Conservation (phyloP, 2,888 invertebrate species). For the Alloscopus bannaensis region DNA sequence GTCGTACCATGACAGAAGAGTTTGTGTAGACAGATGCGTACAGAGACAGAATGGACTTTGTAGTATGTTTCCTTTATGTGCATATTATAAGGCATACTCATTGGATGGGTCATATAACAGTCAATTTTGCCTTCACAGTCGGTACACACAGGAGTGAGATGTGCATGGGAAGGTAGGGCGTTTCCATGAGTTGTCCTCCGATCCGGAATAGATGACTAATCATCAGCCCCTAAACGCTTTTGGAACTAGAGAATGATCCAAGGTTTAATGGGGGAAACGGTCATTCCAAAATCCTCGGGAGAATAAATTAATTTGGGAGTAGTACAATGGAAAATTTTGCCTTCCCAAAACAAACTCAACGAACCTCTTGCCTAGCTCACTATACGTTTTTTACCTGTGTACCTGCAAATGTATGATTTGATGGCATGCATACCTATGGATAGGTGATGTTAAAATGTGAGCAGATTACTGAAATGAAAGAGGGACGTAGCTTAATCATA, state of each 20-base stretch:
- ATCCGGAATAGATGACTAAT: slow-evolving; percentile 28
- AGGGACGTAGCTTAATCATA: slow-evolving; percentile 14
- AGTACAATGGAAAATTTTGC: neutral
- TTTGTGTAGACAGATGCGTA: slow-evolving; percentile 32
- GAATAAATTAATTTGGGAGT: slow-evolving; percentile 14
- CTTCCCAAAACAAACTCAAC: slow-evolving; percentile 7
- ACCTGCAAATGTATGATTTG: slow-evolving; percentile 1
- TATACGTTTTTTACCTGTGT: too few species aligned
- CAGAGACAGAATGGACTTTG: too few species aligned
- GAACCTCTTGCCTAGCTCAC: slow-evolving; percentile 6
- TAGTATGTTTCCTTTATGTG: neutral
- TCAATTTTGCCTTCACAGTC: neutral
- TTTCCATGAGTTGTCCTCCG: slow-evolving; percentile 30
- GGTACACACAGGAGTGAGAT: neutral
- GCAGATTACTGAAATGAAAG: neutral
- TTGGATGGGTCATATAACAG: neutral
- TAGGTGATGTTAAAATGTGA: neutral
- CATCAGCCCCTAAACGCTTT: neutral
- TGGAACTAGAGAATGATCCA: neutral
- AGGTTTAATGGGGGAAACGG: neutral
- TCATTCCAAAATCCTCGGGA: slow-evolving; percentile 2
- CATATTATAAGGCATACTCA: neutral
- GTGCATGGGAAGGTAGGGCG: slow-evolving; percentile 6
- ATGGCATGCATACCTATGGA: neutral
- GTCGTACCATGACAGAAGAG: slow-evolving; percentile 21